Conservation (phyloP, 2,888 invertebrate species). For the Agrochola circellaris region DNA sequence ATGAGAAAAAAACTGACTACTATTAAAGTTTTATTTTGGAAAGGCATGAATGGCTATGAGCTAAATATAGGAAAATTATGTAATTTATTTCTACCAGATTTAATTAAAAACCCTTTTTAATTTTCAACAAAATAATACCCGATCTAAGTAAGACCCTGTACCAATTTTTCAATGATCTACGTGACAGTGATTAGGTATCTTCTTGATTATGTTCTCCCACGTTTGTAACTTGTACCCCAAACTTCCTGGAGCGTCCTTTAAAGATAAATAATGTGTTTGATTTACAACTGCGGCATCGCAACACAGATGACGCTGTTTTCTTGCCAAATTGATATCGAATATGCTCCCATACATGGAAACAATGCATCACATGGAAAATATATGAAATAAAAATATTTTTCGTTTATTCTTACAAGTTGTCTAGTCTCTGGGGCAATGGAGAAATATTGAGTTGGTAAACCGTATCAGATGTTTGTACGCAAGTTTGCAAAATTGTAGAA, state of each 20-base stretch:
- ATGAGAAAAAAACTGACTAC: background rate
- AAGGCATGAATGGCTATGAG: background rate
- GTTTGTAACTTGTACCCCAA: constrained; percentile 41
- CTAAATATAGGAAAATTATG: background rate
- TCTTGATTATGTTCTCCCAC: background rate
- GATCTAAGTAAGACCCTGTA: background rate
- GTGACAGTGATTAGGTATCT: background rate
- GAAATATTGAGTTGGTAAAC: constrained; percentile 40
- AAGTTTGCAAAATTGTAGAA: constrained; percentile 25
- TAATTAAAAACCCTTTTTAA: background rate
- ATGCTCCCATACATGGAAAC: constrained; percentile 58
- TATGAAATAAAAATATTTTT: constrained; percentile 31
- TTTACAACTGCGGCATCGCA: constrained; percentile 66
- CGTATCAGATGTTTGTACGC: constrained; percentile 14
- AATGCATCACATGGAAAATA: constrained; percentile 59
- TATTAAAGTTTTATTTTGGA: background rate
- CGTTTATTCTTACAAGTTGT: constrained; percentile 28
- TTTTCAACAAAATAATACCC: background rate
- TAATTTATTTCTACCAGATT: background rate
- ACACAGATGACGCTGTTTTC: constrained; percentile 66
- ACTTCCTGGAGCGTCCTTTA: constrained; percentile 59
- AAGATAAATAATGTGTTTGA: constrained; percentile 72
- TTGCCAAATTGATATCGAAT: constrained; percentile 73
- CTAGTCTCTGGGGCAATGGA: constrained; percentile 44
- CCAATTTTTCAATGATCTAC: background rate